Conservation (phyloP, 2,113 vertebrate genomes). For the Tachuris rubrigastra region DNA sequence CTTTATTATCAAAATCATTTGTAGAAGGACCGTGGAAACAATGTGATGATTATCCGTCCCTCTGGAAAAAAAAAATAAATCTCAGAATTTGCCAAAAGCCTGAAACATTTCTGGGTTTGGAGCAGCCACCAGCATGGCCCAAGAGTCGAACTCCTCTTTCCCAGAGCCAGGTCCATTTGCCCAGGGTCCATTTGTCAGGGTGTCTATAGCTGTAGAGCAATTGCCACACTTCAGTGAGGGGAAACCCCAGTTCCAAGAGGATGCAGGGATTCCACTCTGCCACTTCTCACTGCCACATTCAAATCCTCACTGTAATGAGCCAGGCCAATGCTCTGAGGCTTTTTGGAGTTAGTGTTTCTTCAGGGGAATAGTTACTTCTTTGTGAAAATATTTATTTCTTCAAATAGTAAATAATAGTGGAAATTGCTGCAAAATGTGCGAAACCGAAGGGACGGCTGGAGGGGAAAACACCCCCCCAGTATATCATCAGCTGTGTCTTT, state of each 20-base stretch:
- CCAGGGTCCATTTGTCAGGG: neutral
- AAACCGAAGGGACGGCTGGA: neutral
- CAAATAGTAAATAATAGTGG: neutral
- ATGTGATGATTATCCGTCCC: neutral
- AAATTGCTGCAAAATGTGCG: neutral
- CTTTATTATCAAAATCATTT: conserved; percentile 38
- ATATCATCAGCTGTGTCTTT: neutral
- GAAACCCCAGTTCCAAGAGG: neutral
- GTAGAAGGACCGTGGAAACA: neutral
- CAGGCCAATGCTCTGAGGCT: neutral
- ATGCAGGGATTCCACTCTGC: neutral
- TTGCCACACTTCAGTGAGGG: neutral
- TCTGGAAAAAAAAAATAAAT: neutral
- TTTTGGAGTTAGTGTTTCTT: neutral
- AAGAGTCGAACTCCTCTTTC: fast-evolving
- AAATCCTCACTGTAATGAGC: neutral
- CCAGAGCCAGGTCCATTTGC: neutral
- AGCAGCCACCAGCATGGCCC: fast-evolving
- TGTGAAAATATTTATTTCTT: neutral
- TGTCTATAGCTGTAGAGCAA: neutral
- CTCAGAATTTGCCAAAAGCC: neutral
- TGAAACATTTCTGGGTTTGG: neutral
- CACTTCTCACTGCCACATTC: neutral
- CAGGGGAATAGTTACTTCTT: neutral
- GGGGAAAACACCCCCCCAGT: neutral